Evolutionary conservation across 2,797 vertebrate genomes (phyloP).

Genomic region (Channallabes apus): DNA sequence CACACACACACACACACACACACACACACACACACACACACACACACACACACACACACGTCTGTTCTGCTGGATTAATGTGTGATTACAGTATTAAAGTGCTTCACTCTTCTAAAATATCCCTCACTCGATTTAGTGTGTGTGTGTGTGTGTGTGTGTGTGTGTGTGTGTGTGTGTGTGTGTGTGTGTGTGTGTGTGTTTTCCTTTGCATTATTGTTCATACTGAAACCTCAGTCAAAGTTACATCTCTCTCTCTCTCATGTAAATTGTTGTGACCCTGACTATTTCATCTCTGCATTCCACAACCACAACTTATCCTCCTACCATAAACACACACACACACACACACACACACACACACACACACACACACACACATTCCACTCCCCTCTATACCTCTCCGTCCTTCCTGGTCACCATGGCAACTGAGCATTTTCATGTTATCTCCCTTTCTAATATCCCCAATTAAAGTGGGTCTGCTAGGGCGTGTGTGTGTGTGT

Average conservation of each 20-base stretch:
- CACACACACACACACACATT: too few species aligned
- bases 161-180: constrained; percentile 17
- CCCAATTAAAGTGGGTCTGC: constrained; percentile 56
- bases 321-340: neutral
- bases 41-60: constrained; percentile 23
- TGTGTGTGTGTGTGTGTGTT: too few species aligned
- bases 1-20: neutral
- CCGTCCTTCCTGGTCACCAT: constrained; percentile 55
- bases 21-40: constrained; percentile 8
- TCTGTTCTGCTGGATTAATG: constrained; percentile 16
- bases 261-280: constrained; percentile 45
- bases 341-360: constrained; percentile 15
- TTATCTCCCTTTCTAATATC: constrained; percentile 58
- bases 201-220: neutral
- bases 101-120: constrained; percentile 27
- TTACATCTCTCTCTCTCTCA: neutral
- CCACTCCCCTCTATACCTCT: constrained; percentile 48
- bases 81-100: constrained; percentile 32
- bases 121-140: constrained; percentile 6
- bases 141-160: constrained; percentile 31
- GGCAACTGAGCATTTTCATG: constrained; percentile 59
- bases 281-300: constrained; percentile 51
- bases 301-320: constrained; percentile 36
- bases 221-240: neutral
- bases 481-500: constrained; percentile 30